phyloP scores from a whole-genome alignment of 2,113 vertebrate species.

The Proterorhinus semilunaris region DNA sequence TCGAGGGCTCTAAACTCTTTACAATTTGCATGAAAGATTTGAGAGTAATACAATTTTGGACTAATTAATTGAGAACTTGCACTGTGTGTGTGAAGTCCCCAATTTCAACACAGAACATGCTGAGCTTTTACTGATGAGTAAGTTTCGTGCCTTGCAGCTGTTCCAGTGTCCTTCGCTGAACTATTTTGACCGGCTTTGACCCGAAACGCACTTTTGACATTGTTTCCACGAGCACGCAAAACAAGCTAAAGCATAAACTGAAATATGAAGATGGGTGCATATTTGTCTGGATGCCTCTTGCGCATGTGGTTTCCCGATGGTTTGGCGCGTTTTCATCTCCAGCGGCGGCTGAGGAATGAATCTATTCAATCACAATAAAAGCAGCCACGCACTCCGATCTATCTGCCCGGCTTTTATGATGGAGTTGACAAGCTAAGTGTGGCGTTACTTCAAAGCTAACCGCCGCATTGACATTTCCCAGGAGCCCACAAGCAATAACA shows the following conservation, averaged over 20 bases:
- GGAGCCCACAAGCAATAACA: background rate
- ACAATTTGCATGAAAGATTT: too few species aligned
- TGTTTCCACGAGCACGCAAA: background rate
- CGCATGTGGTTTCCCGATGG: background rate
- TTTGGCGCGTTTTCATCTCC: background rate
- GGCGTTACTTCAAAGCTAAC: background rate
- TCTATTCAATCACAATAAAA: background rate
- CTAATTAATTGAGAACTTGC: too few species aligned
- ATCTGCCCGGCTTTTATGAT: background rate
- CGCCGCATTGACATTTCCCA: background rate
- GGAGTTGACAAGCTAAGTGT: background rate
- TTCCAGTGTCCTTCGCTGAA: background rate
- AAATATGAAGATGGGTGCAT: background rate
- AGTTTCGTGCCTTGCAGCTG: too few species aligned
- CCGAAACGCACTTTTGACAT: background rate
- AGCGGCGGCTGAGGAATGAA: background rate
- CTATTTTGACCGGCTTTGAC: background rate
- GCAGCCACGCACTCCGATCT: too few species aligned
- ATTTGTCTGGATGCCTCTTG: conserved; percentile 3
- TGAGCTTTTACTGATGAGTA: too few species aligned
- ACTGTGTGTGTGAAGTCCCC: too few species aligned
- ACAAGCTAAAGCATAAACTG: background rate
- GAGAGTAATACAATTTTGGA: too few species aligned
- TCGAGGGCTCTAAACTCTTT: too few species aligned
- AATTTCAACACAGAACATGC: too few species aligned